Evolutionary conservation across 2,888 invertebrate species (phyloP).

Genomic region (Agrotis exclamationis): DNA sequence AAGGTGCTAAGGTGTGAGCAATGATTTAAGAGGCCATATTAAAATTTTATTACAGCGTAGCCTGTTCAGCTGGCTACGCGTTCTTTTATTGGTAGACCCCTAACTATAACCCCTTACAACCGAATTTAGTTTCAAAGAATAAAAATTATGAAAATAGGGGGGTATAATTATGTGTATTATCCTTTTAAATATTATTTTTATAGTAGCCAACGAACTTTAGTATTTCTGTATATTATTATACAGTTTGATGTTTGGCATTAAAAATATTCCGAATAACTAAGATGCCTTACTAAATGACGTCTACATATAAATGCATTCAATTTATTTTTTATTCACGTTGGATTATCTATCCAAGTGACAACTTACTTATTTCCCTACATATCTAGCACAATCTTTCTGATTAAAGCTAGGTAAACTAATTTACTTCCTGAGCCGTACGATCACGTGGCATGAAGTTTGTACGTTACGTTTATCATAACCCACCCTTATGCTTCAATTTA

Average conservation of each 20-base stretch:
- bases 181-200: constrained; percentile 30
- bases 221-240: background rate
- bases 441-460: too few species aligned
- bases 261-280: background rate
- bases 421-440: too few species aligned
- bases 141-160: constrained; percentile 27
- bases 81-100: constrained; percentile 52
- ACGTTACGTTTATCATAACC: too few species aligned
- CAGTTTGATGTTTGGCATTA: background rate
- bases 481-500: too few species aligned
- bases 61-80: constrained; percentile 52
- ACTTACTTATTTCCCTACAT: background rate
- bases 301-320: too few species aligned
- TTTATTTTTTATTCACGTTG: background rate
- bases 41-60: constrained; percentile 69
- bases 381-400: too few species aligned
- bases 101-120: constrained; percentile 45
- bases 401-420: too few species aligned
- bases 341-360: background rate
- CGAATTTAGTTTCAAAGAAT: constrained; percentile 37
- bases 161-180: background rate
- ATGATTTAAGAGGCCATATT: constrained; percentile 74
- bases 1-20: constrained; percentile 64
- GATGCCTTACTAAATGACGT: background rate
- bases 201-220: constrained; percentile 6